A percentile compares a stretch with the other conserved stretches of the same genome.
Evolutionary conservation across 1,140 invertebrate species (phyloP).

Genomic region (Anastrepha ludens): DNA sequence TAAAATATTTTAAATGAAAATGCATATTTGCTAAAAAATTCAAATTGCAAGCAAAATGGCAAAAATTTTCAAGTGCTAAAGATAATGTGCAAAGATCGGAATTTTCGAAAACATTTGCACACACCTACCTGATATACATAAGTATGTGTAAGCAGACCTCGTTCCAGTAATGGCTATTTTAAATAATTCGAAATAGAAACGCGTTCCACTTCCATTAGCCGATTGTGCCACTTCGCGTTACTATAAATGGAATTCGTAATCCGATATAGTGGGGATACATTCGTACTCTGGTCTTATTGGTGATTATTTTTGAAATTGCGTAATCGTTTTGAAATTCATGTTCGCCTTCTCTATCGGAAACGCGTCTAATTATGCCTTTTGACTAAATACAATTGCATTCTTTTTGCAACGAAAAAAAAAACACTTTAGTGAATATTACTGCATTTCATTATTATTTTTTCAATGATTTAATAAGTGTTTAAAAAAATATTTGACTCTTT

Average conservation of each 20-base stretch:
- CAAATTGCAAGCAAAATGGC: too few relatives aligned
- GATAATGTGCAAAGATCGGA: not conserved
- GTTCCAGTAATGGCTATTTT: too few relatives aligned
- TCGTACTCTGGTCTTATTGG: not conserved
- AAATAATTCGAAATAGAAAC: too few relatives aligned
- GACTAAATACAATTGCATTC: too few relatives aligned
- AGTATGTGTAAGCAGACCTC: too few relatives aligned
- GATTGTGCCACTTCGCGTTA: not conserved
- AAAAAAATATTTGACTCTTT: too few relatives aligned
- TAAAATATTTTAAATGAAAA: not conserved
- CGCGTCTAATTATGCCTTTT: not conserved
- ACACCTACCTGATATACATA: too few relatives aligned
- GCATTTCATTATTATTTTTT: too few relatives aligned
- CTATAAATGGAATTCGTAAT: slow-evolving; percentile 49
- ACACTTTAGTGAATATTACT: too few relatives aligned
- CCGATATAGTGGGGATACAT: not conserved
- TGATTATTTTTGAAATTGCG: slow-evolving; percentile 15
- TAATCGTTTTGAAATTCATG: not conserved
- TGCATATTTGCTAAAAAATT: not conserved
- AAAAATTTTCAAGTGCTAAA: too few relatives aligned
- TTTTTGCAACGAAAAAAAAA: too few relatives aligned
- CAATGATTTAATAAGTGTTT: too few relatives aligned
- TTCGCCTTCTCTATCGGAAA: not conserved
- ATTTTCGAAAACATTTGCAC: not conserved
- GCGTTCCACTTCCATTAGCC: not conserved